These are phyloP conservation scores for Puntigrus tetrazona DNA, from an alignment of 2,113 vertebrate genomes.

Conservation along the genomic window DNA sequence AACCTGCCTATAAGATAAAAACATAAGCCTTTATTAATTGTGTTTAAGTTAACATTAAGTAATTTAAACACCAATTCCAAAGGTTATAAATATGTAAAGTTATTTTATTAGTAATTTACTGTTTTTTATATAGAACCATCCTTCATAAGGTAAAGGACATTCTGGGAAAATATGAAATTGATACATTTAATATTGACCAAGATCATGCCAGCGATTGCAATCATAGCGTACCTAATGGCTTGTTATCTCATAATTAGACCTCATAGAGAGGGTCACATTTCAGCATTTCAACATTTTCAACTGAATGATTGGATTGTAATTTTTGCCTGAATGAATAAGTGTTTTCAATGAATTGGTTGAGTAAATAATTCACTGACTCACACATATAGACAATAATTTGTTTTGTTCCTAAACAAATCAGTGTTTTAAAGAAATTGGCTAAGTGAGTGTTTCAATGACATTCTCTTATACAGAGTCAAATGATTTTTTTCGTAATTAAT, in stretches of 20 bases:
- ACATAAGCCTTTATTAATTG: background rate
- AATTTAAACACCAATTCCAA: background rate
- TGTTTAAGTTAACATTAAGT: background rate
- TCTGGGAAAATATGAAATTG: too few species aligned
- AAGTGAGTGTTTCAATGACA: background rate
- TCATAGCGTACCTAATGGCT: too few species aligned
- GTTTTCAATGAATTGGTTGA: background rate
- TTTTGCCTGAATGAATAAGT: background rate
- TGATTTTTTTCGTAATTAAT: background rate
- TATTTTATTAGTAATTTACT: too few species aligned
- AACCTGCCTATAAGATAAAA: conserved; percentile 79
- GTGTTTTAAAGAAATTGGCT: background rate
- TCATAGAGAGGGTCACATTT: too few species aligned
- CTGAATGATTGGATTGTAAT: background rate
- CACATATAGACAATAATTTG: background rate
- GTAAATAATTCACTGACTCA: background rate
- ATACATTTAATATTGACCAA: too few species aligned
- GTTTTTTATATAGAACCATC: too few species aligned
- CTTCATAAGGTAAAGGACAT: too few species aligned
- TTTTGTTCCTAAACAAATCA: background rate
- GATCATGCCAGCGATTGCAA: too few species aligned
- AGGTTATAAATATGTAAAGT: background rate
- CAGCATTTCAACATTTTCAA: too few species aligned
- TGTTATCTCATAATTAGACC: too few species aligned
- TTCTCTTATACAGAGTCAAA: background rate